Evolutionary conservation across 1,140 invertebrate species (phyloP).

Genomic region (Nebria ingens): DNA sequence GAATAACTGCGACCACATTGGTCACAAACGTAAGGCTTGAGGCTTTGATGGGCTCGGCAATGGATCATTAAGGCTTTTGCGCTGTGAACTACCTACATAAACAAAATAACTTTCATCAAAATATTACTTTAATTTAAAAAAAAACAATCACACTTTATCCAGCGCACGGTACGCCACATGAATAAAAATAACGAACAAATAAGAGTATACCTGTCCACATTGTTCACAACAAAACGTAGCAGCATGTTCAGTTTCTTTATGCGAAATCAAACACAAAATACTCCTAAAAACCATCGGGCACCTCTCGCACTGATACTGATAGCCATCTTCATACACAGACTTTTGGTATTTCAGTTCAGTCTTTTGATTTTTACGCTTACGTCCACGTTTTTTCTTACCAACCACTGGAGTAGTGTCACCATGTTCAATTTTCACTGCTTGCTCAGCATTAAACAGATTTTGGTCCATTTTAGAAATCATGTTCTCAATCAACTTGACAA

Average conservation of each 20-base stretch:
- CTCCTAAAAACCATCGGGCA: constrained; percentile 28
- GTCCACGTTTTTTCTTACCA: constrained; percentile 26
- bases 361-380: constrained; percentile 24
- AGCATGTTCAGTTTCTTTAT: constrained; percentile 31
- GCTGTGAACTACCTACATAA: constrained; percentile 31
- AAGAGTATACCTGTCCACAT: constrained; percentile 37
- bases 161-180: no score
- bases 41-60: constrained; percentile 36
- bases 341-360: constrained; percentile 17
- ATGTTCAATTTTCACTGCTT: no score
- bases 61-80: constrained; percentile 36
- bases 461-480: constrained; percentile 18
- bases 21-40: constrained; percentile 46
- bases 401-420: constrained; percentile 8
- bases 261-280: constrained; percentile 26
- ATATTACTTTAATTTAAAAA: background rate
- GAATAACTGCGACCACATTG: constrained; percentile 48
- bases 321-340: constrained; percentile 22
- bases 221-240: constrained; percentile 39
- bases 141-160: background rate
- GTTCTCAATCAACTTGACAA: constrained; percentile 29
- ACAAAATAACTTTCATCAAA: constrained; percentile 10
- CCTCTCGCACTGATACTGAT: constrained; percentile 31
- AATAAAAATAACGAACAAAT: no score
- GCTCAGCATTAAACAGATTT: no score